Base-by-base conservation (phyloP, 2,797 vertebrate genomes). In the Gymnoscopelus microlampas region DNA sequence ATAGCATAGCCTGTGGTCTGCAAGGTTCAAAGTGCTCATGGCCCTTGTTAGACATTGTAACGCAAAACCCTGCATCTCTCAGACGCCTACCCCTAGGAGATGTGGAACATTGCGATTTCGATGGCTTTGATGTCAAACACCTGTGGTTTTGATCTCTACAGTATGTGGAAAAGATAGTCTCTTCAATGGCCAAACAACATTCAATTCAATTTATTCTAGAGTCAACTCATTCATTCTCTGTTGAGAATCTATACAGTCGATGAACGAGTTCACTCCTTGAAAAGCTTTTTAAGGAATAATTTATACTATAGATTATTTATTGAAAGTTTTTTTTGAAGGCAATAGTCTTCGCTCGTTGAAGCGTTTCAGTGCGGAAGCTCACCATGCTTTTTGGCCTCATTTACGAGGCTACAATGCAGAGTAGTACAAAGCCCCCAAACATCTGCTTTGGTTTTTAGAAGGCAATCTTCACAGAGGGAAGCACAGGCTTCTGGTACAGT, bases 381-480 rank as follows among this genome's bases (percentile, higher is more conserved):
- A 66, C 79, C 58, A 54, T 48, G 32, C 53, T 15, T 66, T 29
- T 84, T 82, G 78, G 82, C 55, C 58, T 74, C 63, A 69, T 89
- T 92, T 88, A 89, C 87, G 59, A 63, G 79, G 44, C 80, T 81
- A 60, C 86, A 84, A 80, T 68, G 53, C 53, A 64, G 63, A 85
- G 78, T 50, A 3, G 63, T 78, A 82, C 81, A 88, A 85, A 87
- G 67, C 62, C 72, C 71, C 61, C 11, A 79, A 82, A 86, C 87
- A 90, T 90, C 83, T 91, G 89, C 81, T 87, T 80, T 77, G 60
- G 57, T 74, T 78, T 89, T 89, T 64, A 71, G 70, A 80, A 79
- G 69, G 54, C 60, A 54, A 65, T 72, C 63, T 74, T 85, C 73
- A 83, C 63, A 68, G 71, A 49, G 53, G 15, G 75, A 70, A 83